These are phyloP conservation scores for Actinemys pallida DNA, from an alignment of 2,113 vertebrate genomes.

Conservation along the genomic window DNA sequence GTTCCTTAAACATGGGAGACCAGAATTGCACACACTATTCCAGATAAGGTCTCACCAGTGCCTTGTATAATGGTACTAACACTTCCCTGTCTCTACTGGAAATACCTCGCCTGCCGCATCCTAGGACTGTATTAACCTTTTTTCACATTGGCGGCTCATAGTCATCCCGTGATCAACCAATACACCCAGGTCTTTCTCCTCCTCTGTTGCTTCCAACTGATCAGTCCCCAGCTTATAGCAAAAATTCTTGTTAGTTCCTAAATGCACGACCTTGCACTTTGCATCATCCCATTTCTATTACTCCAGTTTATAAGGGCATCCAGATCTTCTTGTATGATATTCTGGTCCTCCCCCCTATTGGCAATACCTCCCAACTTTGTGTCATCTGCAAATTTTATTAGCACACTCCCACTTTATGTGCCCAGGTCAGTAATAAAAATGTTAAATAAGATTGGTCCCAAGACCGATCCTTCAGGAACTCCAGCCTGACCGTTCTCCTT, in stretches of 20 bases:
- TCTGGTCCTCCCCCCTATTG: neutral
- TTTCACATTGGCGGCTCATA: neutral
- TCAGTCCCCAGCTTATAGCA: neutral
- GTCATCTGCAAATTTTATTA: neutral
- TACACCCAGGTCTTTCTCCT: neutral
- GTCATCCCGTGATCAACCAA: neutral
- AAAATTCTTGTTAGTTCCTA: neutral
- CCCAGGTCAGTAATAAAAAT: neutral
- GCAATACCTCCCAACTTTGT: neutral
- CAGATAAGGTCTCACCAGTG: neutral
- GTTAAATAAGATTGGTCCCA: neutral
- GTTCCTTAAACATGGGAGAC: neutral
- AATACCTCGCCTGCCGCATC: neutral
- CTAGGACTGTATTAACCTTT: neutral
- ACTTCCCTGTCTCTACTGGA: neutral
- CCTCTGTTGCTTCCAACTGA: neutral
- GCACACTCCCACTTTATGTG: neutral
- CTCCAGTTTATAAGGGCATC: neutral
- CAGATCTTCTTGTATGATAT: neutral
- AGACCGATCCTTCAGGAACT: neutral
- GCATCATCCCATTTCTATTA: neutral
- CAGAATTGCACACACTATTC: neutral
- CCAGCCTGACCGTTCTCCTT: neutral
- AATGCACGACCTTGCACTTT: neutral
- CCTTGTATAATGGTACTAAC: neutral